phyloP scores from a whole-genome alignment of 2,113 vertebrate species.

The Glaucidium brasilianum region DNA sequence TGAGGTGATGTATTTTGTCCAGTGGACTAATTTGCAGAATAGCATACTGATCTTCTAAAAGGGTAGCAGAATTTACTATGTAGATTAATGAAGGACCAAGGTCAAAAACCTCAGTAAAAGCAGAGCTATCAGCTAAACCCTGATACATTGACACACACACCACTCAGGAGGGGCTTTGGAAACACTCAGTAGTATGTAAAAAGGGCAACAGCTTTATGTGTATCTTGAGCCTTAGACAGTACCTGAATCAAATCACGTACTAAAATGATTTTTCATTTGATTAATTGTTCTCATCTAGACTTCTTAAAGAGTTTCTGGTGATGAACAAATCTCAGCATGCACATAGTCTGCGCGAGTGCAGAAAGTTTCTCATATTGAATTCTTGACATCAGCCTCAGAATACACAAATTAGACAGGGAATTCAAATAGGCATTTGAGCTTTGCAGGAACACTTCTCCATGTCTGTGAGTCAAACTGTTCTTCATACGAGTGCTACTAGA shows the following conservation, averaged over 20 bases:
- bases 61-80: background rate
- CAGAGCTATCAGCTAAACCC: background rate
- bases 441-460: background rate
- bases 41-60: background rate
- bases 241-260: background rate
- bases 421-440: background rate
- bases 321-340: slow-evolving; percentile 11
- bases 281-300: background rate
- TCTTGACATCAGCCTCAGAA: background rate
- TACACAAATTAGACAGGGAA: background rate
- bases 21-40: background rate
- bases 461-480: background rate
- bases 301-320: background rate
- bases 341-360: background rate
- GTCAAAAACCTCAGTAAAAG: background rate
- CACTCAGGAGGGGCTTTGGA: background rate
- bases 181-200: background rate
- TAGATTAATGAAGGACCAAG: background rate
- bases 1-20: background rate
- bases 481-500: background rate
- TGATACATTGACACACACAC: background rate
- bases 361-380: background rate
- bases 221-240: background rate
- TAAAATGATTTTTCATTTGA: slow-evolving; percentile 1
- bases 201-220: background rate